These are phyloP conservation scores for Nyctereutes procyonoides DNA, from an alignment of 2,113 vertebrate species.

Conservation along the genomic window DNA sequence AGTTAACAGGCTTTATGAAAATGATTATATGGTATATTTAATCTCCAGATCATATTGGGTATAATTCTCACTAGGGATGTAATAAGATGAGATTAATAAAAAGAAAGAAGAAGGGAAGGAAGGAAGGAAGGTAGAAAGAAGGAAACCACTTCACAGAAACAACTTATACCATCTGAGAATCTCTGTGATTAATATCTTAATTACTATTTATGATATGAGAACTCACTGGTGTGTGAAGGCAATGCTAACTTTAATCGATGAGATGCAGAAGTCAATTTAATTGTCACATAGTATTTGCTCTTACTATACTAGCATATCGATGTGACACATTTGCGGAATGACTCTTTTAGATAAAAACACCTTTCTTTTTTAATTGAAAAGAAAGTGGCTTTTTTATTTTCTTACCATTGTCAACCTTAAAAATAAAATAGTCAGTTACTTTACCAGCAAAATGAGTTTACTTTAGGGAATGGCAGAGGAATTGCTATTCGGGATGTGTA, in stretches of 20 bases:
- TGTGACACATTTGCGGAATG: slow-evolving; percentile 64
- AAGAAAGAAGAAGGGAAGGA: background rate
- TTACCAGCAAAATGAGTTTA: background rate
- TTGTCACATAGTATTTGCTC: slow-evolving; percentile 58
- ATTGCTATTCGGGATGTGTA: background rate
- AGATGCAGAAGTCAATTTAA: slow-evolving; percentile 67
- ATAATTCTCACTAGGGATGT: slow-evolving; percentile 38
- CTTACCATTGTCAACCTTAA: background rate
- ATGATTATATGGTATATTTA: slow-evolving; percentile 63
- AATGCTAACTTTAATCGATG: slow-evolving; percentile 65
- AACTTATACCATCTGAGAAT: slow-evolving; percentile 24
- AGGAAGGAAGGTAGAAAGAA: background rate
- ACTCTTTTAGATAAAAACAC: slow-evolving; percentile 72
- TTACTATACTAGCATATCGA: slow-evolving; percentile 52
- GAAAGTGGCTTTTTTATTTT: slow-evolving; percentile 60
- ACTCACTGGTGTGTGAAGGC: slow-evolving; percentile 66
- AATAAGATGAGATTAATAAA: slow-evolving; percentile 7
- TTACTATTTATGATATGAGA: slow-evolving; percentile 51
- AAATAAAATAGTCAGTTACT: background rate
- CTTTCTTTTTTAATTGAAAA: slow-evolving; percentile 69
- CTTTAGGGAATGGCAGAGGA: background rate
- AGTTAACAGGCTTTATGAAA: slow-evolving; percentile 70
- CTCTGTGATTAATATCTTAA: slow-evolving; percentile 65
- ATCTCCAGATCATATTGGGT: slow-evolving; percentile 49
- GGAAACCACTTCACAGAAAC: background rate